Conservation (phyloP, 2,888 invertebrate species). For the Ceramica pisi region DNA sequence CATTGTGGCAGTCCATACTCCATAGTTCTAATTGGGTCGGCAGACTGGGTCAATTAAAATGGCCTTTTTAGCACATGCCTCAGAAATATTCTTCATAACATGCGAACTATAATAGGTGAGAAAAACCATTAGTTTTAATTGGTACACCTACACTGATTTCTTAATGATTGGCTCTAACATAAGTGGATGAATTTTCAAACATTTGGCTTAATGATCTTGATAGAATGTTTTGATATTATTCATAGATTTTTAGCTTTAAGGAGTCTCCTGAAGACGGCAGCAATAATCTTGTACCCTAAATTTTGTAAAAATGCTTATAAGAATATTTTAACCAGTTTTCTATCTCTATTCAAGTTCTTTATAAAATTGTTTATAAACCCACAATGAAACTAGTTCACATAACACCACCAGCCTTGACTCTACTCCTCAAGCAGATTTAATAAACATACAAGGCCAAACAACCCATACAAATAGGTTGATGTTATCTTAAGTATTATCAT, state of each 20-base stretch:
- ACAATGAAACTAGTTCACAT: conserved; percentile 20
- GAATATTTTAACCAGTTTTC: neutral
- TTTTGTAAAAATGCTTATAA: neutral
- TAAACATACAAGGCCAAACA: conserved; percentile 59
- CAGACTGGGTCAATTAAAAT: conserved; percentile 83
- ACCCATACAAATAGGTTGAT: conserved; percentile 46
- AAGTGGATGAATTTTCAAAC: conserved; percentile 11
- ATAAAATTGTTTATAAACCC: conserved; percentile 3
- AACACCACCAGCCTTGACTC: conserved; percentile 29
- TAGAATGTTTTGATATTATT: neutral
- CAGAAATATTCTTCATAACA: conserved; percentile 48
- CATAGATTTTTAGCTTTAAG: neutral
- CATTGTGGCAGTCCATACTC: conserved; percentile 68
- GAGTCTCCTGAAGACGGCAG: neutral
- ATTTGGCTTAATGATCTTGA: neutral
- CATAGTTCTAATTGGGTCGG: conserved; percentile 78
- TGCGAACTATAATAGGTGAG: conserved; percentile 26
- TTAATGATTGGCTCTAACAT: conserved; percentile 27
- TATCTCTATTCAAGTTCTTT: neutral
- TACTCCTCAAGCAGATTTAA: conserved; percentile 37
- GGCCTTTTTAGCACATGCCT: conserved; percentile 75
- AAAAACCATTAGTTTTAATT: conserved; percentile 28
- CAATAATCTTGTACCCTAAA: neutral
- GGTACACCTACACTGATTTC: conserved; percentile 33
- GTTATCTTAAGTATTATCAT: conserved; percentile 44